Evolutionary conservation across 2,888 invertebrate species (phyloP), one percentile per base, ranked within the genome.

Genomic region (Podotricha telesiphe): DNA sequence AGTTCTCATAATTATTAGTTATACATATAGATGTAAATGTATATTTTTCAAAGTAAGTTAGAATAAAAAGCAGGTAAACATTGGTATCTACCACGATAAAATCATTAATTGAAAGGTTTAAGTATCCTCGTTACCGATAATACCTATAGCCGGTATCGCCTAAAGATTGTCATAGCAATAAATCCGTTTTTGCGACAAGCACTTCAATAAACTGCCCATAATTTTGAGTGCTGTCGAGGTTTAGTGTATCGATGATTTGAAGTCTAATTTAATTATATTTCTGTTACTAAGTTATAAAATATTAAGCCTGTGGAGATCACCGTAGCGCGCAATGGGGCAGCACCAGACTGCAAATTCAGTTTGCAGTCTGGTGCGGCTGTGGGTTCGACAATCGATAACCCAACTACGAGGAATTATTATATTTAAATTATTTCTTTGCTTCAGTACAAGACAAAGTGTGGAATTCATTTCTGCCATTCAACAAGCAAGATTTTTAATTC

Each of bases 91-190:
- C 70, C 72, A 76, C 77, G 78, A 83, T 86, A 85, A 86, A 88
- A 61, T 85, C 78, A 82, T 75, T 84, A 86, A 88, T 86, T 86
- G 86, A 87, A 82, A 79, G 80, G 75, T 73, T 84, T 80, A 84
- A 85, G 76, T 76, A 77, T 80, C 73, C 82, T 84, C 82, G 82
- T 79, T 59, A 59, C 59, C 68, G 80, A 80, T 84, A 81, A 85
- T 84, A 81, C 81, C 82, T 78, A 81, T 78, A 76, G 77, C 79
- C 78, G 82, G 87, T 84, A 53, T 85, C 74, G 82, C 84, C 69
- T 64, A 56, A 70, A 61, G 28, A 73, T 72, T 70, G 72, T 70
- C 67, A 66, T 53, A 61, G 65, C 66, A 66, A 70, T 71, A 72
- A 70, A 66, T 73, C 66, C 63, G 66, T 74, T 72, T 61, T 71